A percentile compares a stretch with the other conserved stretches of the same genome.
Evolutionary conservation across 2,797 vertebrate species (phyloP).

Genomic region (Heliangelus exortis): DNA sequence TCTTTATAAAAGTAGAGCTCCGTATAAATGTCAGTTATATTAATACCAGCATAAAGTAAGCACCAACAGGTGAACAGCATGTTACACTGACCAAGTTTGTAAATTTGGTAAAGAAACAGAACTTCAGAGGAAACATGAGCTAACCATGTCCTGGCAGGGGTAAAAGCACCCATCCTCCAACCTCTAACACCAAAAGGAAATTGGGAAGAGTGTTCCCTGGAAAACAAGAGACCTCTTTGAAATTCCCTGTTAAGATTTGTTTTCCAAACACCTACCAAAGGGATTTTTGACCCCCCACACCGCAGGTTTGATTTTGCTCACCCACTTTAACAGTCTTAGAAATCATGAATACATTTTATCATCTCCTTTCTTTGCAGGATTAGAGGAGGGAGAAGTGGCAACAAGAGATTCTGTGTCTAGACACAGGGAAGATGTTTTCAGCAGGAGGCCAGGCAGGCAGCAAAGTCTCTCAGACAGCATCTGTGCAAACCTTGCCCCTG

Average conservation of each 20-base stretch:
- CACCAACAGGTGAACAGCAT: neutral
- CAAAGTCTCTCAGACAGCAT: fast-evolving
- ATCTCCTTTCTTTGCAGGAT: neutral
- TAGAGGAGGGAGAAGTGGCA: neutral
- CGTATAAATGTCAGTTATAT: neutral
- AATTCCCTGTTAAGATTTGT: neutral
- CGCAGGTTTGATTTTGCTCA: neutral
- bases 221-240: neutral
- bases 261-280: neutral
- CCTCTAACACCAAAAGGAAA: neutral
- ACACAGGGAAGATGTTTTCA: neutral
- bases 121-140: neutral
- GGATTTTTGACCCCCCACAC: neutral
- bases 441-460: neutral
- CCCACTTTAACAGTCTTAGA: neutral
- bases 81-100: neutral
- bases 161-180: neutral
- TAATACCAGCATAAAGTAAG: neutral
- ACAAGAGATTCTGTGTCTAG: neutral
- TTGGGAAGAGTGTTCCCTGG: neutral
- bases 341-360: neutral
- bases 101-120: neutral
- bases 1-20: neutral
- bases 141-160: neutral
- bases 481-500: fast-evolving